phyloP scores from a whole-genome alignment of 2,888 invertebrate genomes.

The Cerastoderma edule region DNA sequence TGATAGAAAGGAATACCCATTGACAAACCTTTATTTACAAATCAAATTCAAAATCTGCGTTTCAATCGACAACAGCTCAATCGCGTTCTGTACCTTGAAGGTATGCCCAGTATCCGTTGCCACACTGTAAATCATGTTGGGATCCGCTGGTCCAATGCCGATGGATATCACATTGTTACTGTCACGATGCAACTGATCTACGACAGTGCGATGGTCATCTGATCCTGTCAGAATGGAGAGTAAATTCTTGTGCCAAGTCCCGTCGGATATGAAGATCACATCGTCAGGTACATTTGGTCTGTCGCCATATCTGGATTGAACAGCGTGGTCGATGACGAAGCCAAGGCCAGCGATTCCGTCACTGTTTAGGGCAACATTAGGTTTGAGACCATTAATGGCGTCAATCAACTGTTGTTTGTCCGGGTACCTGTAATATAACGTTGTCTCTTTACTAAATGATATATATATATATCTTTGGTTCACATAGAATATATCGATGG shows the following conservation, averaged over 20 bases:
- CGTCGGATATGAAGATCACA: slow-evolving; percentile 8
- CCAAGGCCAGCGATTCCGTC: not conserved
- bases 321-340: not conserved
- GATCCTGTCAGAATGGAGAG: slow-evolving; percentile 5
- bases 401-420: not conserved
- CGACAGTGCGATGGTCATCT: slow-evolving; percentile 15
- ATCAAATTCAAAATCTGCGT: slow-evolving; percentile 8
- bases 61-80: slow-evolving; percentile 2
- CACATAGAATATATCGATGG: too few relatives aligned
- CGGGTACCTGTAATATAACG: slow-evolving; percentile 5
- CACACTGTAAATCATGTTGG: slow-evolving; percentile 12
- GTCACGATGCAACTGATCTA: not conserved
- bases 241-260: slow-evolving; percentile 12
- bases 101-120: slow-evolving; percentile 7
- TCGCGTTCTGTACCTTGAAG: not conserved
- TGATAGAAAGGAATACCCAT: too few relatives aligned
- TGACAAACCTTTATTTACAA: not conserved
- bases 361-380: not conserved
- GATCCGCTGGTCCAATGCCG: slow-evolving; percentile 9
- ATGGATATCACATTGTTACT: slow-evolving; percentile 11
- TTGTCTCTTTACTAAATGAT: too few relatives aligned
- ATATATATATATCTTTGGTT: too few relatives aligned
- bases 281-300: slow-evolving; percentile 1
- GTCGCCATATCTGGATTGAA: not conserved
- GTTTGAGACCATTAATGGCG: slow-evolving; percentile 3